Percentiles rank a stretch among this genome's conserved stretches.
These are phyloP conservation scores for Pungitius pungitius DNA, from an alignment of 2,113 vertebrate genomes.

Conservation along the genomic window DNA sequence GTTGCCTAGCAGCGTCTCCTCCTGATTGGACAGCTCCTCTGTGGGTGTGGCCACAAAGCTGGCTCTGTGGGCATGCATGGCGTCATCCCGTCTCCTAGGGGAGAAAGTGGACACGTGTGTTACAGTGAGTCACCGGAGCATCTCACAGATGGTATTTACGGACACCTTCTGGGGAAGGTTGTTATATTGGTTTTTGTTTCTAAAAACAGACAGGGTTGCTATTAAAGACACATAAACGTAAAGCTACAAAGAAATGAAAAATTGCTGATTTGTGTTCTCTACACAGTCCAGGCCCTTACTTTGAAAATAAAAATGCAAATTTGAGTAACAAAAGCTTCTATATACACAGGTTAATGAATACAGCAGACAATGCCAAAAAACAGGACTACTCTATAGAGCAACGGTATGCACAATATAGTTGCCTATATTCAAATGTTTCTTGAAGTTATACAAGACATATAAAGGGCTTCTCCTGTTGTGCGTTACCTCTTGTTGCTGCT, in stretches of 20 bases:
- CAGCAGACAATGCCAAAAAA: not conserved
- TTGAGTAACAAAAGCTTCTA: not conserved
- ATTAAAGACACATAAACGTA: not conserved
- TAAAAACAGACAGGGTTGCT: too few species aligned
- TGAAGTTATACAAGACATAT: not conserved
- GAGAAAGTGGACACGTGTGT: constrained; percentile 34
- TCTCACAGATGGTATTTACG: constrained; percentile 54
- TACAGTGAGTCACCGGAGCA: constrained; percentile 44
- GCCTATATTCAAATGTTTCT: not conserved
- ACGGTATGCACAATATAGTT: not conserved
- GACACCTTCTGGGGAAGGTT: constrained; percentile 42
- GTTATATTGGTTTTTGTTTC: too few species aligned
- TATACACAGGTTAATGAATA: not conserved
- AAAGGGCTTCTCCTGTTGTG: not conserved
- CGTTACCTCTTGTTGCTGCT: constrained; percentile 89
- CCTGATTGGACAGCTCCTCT: constrained; percentile 92
- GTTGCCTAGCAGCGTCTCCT: constrained; percentile 90
- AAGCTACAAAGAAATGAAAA: not conserved
- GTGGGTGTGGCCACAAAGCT: constrained; percentile 93
- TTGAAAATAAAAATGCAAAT: not conserved
- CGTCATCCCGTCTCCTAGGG: constrained; percentile 87
- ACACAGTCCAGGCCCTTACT: not conserved
- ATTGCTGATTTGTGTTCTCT: not conserved
- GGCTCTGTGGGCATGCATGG: constrained; percentile 85
- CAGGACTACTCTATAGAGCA: not conserved